Base-by-base conservation (phyloP, 2,888 invertebrate genomes). In the Neria commutata region DNA sequence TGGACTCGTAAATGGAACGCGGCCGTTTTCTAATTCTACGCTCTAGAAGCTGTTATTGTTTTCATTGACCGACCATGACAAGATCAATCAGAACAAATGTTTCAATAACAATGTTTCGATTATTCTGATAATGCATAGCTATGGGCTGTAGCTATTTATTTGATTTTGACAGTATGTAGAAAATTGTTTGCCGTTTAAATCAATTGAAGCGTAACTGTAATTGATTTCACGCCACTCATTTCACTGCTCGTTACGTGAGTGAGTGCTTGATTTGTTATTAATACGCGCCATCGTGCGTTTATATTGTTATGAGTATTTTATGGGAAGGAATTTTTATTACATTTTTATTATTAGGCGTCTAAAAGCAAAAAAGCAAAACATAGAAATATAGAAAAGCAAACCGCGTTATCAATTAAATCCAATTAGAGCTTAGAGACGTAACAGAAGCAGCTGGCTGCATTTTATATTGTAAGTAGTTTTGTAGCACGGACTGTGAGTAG, bases 401-500 rank as follows among this genome's bases (percentile, higher is more conserved):
- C 6, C n/a, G 66, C 67, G 59, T 58, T 68, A 19, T 56, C 53
- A 54, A 58, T 51, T 51, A 37, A 51, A 51, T 19, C 11, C 50
- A 33, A 51, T 51, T 51, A 37, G 50, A 19, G n/a, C n/a, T n/a
- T 25, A 47, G 24, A n/a, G n/a, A n/a, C n/a, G n/a, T n/a, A 61
- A 60, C 37, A 54, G 60, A 58, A 65, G 54, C 52, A 40, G 29
- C 56, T 47, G 51, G 14, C 33, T 42, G 48, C 21, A 54, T 29
- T 24, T n/a, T n/a, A n/a, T 51, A 21, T 37, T 56, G 42, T 34
- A 49, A 48, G 21, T 19, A 11, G 40, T 52, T 49, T 25, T 52
- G 40, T 58, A 58, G 62, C 52, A 58, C 67, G 61, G 54, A 58
- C 60, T 58, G 53, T 40, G 16, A 11, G 60, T 61, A 54, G 52